These are phyloP conservation scores for Semotilus atromaculatus DNA, from an alignment of 2,797 vertebrate species.

Conservation along the genomic window DNA sequence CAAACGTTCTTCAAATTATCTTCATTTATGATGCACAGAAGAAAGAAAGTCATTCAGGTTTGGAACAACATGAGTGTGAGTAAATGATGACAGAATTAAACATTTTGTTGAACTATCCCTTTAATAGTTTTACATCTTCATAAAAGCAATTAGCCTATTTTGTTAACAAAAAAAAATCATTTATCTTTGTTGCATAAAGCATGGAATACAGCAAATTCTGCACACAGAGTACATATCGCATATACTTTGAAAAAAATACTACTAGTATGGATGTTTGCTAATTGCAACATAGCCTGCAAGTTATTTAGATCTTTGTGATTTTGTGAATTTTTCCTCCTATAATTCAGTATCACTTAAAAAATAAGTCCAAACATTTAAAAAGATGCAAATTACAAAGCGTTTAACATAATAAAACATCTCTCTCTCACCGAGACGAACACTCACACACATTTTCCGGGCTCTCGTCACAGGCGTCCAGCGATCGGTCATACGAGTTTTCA, in stretches of 20 bases:
- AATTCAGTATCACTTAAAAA: neutral
- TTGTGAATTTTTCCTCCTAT: neutral
- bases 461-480: constrained; percentile 49
- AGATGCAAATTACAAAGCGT: neutral
- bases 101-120: neutral
- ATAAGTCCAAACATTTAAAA: neutral
- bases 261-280: neutral
- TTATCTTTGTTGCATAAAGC: neutral
- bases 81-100: neutral
- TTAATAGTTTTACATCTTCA: neutral
- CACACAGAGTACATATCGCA: neutral
- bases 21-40: neutral
- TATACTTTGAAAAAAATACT: neutral
- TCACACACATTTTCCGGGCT: neutral
- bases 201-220: neutral
- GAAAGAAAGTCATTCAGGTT: neutral
- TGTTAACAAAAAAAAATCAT: neutral
- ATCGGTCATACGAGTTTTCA: constrained; percentile 77
- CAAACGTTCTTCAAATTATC: neutral
- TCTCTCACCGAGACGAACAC: neutral
- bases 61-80: neutral
- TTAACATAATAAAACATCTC: neutral
- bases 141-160: neutral
- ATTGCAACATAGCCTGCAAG: neutral
- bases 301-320: neutral